Evolutionary conservation across 1,140 invertebrate genomes (phyloP), one percentile per base, ranked within the genome.

Genomic region (Formica exsecta): DNA sequence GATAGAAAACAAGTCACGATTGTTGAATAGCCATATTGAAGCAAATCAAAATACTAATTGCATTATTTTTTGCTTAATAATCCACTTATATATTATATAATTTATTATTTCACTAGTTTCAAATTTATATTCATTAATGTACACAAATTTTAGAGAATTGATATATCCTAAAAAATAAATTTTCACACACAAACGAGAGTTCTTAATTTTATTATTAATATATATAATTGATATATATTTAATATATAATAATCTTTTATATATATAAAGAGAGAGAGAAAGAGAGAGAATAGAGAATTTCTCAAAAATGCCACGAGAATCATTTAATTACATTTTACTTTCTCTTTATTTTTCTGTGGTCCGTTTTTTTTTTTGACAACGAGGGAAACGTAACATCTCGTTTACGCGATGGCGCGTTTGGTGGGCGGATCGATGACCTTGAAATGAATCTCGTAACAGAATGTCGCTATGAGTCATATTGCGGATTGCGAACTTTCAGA

Each of bases 371-470:
- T 68, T n/a, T 36, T 22, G 0, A 54, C 32, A 29, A 70, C 38
- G 44, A 48, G 57, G 22, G 57, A 62, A 59, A 64, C 32, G 25
- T 29, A 32, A 32, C 6, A 29, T 16, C 44, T 29, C 44, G 51
- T 29, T 22, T 22, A 36, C 16, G 25, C 22, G 85, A 38, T 19
- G 48, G 11, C 59, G 36, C 41, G 71, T 62, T 74, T 11, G 36
- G 86, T 89, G 89, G 86, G 89, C 87, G 75, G 85, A 90, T 77
- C 71, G 85, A 79, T 84, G 87, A 87, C 87, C 89, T 91, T 89
- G 89, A 51, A 51, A 51, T 51, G 48, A 75, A 90, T 90, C 85
- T 89, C 54, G 87, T 29, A 54, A 73, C 75, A 85, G 80, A 61
- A 59, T 51, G 22, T 54, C 54, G 59, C 68, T 68, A 59, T 90